Evolutionary conservation across 2,888 invertebrate species (phyloP).

Genomic region (Serripes groenlandicus): DNA sequence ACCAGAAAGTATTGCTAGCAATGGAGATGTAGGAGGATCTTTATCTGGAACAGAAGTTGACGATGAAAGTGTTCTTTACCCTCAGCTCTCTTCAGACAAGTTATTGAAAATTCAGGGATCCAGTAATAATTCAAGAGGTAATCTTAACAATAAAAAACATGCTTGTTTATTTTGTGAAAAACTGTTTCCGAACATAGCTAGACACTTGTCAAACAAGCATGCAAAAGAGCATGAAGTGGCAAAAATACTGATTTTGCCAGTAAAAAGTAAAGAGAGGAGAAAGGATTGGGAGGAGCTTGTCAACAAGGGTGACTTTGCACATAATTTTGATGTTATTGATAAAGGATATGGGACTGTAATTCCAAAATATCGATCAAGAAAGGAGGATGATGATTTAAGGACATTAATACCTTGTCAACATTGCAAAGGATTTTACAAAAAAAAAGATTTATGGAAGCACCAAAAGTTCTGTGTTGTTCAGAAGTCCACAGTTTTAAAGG

Average conservation of each 20-base stretch:
- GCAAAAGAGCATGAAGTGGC: slow-evolving; percentile 45
- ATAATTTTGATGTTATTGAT: slow-evolving; percentile 28
- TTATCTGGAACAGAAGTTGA: too few relatives aligned
- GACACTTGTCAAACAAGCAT: slow-evolving; percentile 42
- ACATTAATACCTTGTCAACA: slow-evolving; percentile 42
- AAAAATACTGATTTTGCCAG: slow-evolving; percentile 20
- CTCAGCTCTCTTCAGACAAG: too few relatives aligned
- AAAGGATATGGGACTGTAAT: slow-evolving; percentile 34
- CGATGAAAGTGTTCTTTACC: too few relatives aligned
- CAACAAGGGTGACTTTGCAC: slow-evolving; percentile 32
- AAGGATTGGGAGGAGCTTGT: slow-evolving; percentile 30
- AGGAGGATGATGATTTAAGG: slow-evolving; percentile 11
- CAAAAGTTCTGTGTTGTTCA: background rate
- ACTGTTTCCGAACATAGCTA: slow-evolving; percentile 21
- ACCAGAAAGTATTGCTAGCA: too few relatives aligned
- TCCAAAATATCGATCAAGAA: slow-evolving; percentile 37
- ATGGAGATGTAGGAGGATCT: too few relatives aligned
- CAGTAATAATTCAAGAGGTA: too few relatives aligned
- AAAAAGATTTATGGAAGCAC: slow-evolving; percentile 49
- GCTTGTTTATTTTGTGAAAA: slow-evolving; percentile 44
- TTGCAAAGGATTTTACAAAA: slow-evolving; percentile 26
- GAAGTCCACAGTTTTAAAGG: background rate
- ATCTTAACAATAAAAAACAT: slow-evolving; percentile 4
- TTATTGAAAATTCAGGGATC: too few relatives aligned
- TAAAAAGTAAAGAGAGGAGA: slow-evolving; percentile 32